These are phyloP conservation scores for Bombus fervidus DNA, from an alignment of 1,140 invertebrate genomes.

Conservation along the genomic window DNA sequence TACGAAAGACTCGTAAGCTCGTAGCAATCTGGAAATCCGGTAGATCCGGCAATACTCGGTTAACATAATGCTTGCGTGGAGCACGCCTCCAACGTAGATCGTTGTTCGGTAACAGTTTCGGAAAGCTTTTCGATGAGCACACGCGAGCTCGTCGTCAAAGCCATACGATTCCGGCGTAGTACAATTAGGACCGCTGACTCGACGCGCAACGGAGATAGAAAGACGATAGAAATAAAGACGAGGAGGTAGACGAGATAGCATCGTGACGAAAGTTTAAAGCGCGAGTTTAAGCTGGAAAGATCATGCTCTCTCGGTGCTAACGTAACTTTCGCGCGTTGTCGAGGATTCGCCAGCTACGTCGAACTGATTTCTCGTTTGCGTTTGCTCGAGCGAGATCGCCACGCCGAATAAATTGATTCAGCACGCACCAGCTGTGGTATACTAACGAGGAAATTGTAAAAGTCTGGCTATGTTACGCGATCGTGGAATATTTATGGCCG, in stretches of 20 bases:
- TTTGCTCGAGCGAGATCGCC: conserved; percentile 21
- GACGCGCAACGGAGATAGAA: neutral
- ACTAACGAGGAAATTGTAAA: conserved; percentile 53
- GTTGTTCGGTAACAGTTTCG: conserved; percentile 50
- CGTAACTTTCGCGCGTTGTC: conserved; percentile 11
- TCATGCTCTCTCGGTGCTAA: neutral
- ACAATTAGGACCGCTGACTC: conserved; percentile 48
- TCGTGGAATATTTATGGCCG: conserved; percentile 21
- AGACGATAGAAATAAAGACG: conserved; percentile 19
- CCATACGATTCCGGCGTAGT: conserved; percentile 16
- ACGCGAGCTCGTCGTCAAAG: conserved; percentile 54
- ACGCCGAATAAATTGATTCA: conserved; percentile 51
- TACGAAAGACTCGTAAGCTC: too few species aligned
- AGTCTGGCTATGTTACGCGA: conserved; percentile 12
- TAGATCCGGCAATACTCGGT: too few species aligned
- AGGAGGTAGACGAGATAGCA: neutral
- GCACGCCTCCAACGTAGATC: neutral
- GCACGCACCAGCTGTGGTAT: conserved; percentile 38
- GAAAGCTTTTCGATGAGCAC: conserved; percentile 54
- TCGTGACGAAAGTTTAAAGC: conserved; percentile 40
- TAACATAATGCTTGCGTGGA: too few species aligned
- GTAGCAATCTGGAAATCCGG: too few species aligned
- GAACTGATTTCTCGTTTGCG: conserved; percentile 38
- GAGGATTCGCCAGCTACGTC: neutral
- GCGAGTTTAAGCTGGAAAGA: conserved; percentile 32